A percentile compares a stretch with the other conserved stretches of the same genome.
Evolutionary conservation across 2,888 invertebrate genomes (phyloP).

Genomic region (Eretmocerus hayati): DNA sequence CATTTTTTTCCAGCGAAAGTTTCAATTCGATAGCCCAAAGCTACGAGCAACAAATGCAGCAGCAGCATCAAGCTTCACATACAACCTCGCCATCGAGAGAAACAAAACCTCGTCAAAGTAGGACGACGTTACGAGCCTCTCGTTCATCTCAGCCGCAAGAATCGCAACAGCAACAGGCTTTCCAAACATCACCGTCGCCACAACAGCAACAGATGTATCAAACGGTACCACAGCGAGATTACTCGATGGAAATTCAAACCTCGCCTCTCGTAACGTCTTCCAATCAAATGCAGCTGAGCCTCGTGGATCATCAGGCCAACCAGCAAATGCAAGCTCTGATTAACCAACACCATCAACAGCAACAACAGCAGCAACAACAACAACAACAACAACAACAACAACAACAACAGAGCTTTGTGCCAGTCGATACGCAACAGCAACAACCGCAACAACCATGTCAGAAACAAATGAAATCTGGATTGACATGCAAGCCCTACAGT

Average conservation of each 20-base stretch:
- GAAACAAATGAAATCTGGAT: constrained; percentile 11
- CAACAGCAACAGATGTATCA: constrained; percentile 35
- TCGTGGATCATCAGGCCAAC: constrained; percentile 14
- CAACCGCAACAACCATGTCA: constrained; percentile 7
- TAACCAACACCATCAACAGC: constrained; percentile 22
- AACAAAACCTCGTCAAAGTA: constrained; percentile 33
- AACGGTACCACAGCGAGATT: constrained; percentile 28
- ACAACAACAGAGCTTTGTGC: constrained; percentile 34
- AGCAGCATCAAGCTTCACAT: constrained; percentile 35
- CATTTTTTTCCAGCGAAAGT: constrained; percentile 20
- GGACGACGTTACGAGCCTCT: constrained; percentile 28
- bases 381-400: constrained; percentile 33
- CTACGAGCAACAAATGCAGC: constrained; percentile 15
- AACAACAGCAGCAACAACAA: constrained; percentile 35
- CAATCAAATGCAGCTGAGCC: constrained; percentile 26
- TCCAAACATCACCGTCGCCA: constrained; percentile 25
- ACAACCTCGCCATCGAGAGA: constrained; percentile 23
- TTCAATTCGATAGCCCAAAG: constrained; percentile 15
- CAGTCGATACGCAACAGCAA: constrained; percentile 21
- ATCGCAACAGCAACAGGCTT: constrained; percentile 28
- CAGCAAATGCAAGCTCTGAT: constrained; percentile 24
- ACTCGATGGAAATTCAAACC: constrained; percentile 37
- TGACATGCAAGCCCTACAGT: constrained; percentile 15
- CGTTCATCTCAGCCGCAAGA: constrained; percentile 37
- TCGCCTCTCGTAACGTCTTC: constrained; percentile 30